Evolutionary conservation across 2,797 vertebrate species (phyloP).

Genomic region (Ispidina lecontei): DNA sequence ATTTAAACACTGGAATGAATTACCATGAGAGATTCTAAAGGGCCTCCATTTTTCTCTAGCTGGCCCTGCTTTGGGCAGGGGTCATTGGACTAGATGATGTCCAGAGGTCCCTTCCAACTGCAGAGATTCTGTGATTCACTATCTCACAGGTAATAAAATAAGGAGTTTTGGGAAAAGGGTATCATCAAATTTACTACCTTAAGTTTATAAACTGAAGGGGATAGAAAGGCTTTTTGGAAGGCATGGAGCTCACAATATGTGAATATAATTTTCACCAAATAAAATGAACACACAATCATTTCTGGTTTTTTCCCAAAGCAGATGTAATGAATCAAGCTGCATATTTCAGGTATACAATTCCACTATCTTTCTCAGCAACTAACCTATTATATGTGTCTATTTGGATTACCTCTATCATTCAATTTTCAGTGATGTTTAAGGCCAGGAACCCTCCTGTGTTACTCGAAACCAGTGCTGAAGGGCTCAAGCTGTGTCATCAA

Average conservation of each 20-base stretch:
- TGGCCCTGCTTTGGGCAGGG: neutral
- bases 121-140: neutral
- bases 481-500: constrained; percentile 43
- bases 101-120: neutral
- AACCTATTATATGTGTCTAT: neutral
- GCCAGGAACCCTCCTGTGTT: constrained; percentile 4
- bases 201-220: neutral
- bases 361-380: neutral
- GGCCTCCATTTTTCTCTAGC: neutral
- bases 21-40: neutral
- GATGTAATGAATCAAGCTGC: neutral
- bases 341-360: neutral
- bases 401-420: constrained; percentile 36
- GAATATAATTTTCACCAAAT: neutral
- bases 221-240: neutral
- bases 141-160: neutral
- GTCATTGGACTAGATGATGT: neutral
- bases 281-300: neutral
- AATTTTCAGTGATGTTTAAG: constrained; percentile 49
- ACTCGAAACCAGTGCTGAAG: constrained; percentile 23
- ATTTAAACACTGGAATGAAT: neutral
- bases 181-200: neutral
- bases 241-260: neutral
- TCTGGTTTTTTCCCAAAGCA: neutral
- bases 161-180: neutral